Evolutionary conservation across 2,888 invertebrate genomes (phyloP).

Genomic region (Petrolisthes manimaculis): DNA sequence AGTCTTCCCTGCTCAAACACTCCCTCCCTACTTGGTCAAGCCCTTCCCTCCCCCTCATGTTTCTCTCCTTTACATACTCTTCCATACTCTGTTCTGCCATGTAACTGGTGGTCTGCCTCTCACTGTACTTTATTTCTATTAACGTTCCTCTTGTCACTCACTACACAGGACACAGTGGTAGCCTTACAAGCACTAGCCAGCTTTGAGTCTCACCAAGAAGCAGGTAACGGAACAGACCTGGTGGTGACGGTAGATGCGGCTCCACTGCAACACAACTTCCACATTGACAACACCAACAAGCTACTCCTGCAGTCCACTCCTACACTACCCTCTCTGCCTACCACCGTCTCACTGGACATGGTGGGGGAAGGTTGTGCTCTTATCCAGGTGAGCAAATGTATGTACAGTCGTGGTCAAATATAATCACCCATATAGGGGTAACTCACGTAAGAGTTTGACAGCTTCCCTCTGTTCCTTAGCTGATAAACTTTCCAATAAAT

Average conservation of each 20-base stretch:
- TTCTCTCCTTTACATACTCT: too few species aligned
- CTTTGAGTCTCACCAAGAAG: slow-evolving; percentile 69
- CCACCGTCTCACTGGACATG: slow-evolving; percentile 72
- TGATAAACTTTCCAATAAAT: too few species aligned
- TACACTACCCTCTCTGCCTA: slow-evolving; percentile 71
- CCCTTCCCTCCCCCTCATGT: too few species aligned
- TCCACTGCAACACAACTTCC: slow-evolving; percentile 71
- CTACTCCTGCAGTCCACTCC: slow-evolving; percentile 72
- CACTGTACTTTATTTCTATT: background rate
- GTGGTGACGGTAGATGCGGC: slow-evolving; percentile 70
- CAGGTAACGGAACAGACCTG: slow-evolving; percentile 71
- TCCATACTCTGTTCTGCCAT: too few species aligned
- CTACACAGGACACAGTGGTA: slow-evolving; percentile 75
- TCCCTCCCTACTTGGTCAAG: too few species aligned
- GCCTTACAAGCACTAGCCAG: slow-evolving; percentile 72
- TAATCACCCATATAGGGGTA: too few species aligned
- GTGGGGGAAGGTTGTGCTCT: slow-evolving; percentile 75
- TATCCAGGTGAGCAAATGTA: slow-evolving; percentile 71
- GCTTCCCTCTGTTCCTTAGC: too few species aligned
- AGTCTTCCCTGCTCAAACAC: too few species aligned
- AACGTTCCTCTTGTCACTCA: background rate
- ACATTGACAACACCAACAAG: slow-evolving; percentile 72
- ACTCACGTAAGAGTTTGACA: too few species aligned
- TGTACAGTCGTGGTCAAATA: too few species aligned
- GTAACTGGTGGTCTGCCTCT: too few species aligned